Percentiles rank a stretch among this genome's conserved stretches.
These are phyloP conservation scores for Anguilla pacifica DNA, from an alignment of 2,797 vertebrate species.

Conservation along the genomic window DNA sequence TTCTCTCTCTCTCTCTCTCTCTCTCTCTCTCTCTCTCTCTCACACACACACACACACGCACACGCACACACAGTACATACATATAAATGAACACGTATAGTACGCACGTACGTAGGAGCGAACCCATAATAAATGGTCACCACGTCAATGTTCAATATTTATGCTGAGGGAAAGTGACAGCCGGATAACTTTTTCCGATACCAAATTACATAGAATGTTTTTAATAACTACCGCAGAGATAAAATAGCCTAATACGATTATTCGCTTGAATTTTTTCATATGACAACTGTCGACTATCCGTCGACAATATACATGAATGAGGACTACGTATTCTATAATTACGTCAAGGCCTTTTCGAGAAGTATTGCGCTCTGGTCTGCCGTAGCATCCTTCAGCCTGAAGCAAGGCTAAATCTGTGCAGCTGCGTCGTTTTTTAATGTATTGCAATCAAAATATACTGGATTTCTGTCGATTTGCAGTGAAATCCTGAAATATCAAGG, in stretches of 20 bases:
- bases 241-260: neutral
- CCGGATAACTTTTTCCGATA: neutral
- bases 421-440: neutral
- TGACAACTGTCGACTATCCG: neutral
- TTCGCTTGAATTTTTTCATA: neutral
- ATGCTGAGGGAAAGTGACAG: neutral
- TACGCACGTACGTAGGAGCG: neutral
- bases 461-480: neutral
- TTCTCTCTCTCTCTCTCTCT: neutral
- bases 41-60: neutral
- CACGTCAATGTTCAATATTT: neutral
- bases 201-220: neutral
- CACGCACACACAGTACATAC: neutral
- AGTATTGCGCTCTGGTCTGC: neutral
- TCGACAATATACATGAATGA: neutral
- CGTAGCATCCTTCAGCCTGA: neutral
- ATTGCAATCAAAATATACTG: no score
- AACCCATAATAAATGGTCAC: neutral
- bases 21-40: neutral
- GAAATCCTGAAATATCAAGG: neutral
- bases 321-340: neutral
- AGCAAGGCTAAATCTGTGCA: neutral
- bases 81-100: neutral
- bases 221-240: neutral
- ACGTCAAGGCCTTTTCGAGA: neutral